Evolutionary conservation across 2,113 vertebrate genomes (phyloP).

Genomic region (Tympanuchus pallidicinctus): DNA sequence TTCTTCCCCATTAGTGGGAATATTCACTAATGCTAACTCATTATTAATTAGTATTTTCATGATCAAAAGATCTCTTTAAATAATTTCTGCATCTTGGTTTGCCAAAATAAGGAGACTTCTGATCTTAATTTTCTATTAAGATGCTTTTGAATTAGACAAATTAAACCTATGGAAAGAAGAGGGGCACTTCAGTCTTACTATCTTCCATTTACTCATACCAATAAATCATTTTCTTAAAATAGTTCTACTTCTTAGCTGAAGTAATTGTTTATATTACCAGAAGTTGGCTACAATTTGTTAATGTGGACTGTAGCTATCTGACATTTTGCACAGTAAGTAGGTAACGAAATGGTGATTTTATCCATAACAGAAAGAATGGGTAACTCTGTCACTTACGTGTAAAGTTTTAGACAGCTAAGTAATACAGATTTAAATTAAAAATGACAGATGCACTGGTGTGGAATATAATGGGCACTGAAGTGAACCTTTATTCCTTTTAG

Average conservation of each 20-base stretch:
- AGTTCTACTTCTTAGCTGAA: background rate
- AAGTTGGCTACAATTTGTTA: slow-evolving; percentile 1
- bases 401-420: slow-evolving; percentile 81
- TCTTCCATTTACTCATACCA: background rate
- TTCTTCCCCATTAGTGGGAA: background rate
- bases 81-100: background rate
- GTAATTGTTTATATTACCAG: slow-evolving; percentile 36
- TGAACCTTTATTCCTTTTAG: slow-evolving; percentile 77
- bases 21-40: background rate
- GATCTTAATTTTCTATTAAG: background rate
- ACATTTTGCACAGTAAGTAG: slow-evolving; percentile 62
- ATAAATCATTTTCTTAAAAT: slow-evolving; percentile 19
- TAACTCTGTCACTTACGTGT: slow-evolving; percentile 75
- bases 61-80: slow-evolving; percentile 29
- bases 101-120: slow-evolving; percentile 18
- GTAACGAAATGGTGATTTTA: slow-evolving; percentile 66
- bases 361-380: slow-evolving; percentile 69
- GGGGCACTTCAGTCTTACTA: background rate
- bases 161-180: background rate
- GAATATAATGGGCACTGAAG: slow-evolving; percentile 79
- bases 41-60: slow-evolving; percentile 24
- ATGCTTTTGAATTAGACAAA: slow-evolving; percentile 11
- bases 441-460: slow-evolving; percentile 76
- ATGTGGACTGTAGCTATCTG: background rate
- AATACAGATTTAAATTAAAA: slow-evolving; percentile 82